Evolutionary conservation across 2,113 vertebrate species (phyloP).

Genomic region (Mugil cephalus): DNA sequence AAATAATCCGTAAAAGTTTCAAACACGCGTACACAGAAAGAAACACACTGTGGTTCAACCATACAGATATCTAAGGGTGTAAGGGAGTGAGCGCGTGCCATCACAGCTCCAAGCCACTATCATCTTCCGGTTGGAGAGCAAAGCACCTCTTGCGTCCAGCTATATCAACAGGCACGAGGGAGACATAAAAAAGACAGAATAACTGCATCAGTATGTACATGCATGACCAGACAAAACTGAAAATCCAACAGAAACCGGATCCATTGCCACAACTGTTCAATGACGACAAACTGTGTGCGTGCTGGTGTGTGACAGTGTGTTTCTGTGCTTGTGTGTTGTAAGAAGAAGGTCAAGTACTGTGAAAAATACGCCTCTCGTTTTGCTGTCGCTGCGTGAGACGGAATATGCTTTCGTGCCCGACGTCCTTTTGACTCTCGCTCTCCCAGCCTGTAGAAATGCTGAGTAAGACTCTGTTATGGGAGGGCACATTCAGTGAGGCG

Average conservation of each 20-base stretch:
- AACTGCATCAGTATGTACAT: conserved; percentile 26
- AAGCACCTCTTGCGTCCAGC: background rate
- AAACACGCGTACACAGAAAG: background rate
- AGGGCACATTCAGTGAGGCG: conserved; percentile 29
- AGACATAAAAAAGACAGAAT: conserved; percentile 31
- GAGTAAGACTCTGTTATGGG: conserved; percentile 45
- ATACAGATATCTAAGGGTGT: conserved; percentile 6
- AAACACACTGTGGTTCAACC: background rate
- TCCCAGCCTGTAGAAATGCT: conserved; percentile 59
- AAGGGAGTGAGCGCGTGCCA: background rate
- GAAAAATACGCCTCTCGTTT: conserved; percentile 60
- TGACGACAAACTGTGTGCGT: conserved; percentile 61
- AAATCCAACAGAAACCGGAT: conserved; percentile 43
- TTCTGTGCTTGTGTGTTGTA: conserved; percentile 62
- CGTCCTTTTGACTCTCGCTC: conserved; percentile 44
- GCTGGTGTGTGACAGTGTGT: conserved; percentile 58
- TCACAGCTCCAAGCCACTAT: background rate
- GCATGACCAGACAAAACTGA: conserved; percentile 57
- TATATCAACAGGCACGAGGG: conserved; percentile 8
- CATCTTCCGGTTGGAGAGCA: conserved; percentile 15
- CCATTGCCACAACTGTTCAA: conserved; percentile 48
- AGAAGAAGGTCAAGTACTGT: conserved; percentile 75
- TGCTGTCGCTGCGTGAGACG: conserved; percentile 46
- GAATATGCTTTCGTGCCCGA: conserved; percentile 47
- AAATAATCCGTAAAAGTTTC: background rate